phyloP scores from a whole-genome alignment of 2,113 vertebrate genomes.

The Bubo bubo region DNA sequence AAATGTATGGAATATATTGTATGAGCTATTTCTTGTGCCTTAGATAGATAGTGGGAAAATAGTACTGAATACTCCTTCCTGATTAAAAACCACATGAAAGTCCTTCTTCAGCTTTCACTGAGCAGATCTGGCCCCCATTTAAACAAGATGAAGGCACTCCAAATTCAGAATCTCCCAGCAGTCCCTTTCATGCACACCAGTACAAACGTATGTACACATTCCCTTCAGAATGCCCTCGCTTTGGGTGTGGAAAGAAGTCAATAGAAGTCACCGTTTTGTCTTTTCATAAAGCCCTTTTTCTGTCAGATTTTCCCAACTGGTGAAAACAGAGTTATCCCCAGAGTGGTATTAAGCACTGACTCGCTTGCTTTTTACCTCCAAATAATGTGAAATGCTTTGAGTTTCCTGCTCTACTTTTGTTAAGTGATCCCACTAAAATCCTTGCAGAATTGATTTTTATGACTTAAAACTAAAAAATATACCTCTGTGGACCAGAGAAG shows the following conservation, averaged over 20 bases:
- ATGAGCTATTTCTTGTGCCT: neutral
- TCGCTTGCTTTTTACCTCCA: neutral
- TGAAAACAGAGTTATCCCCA: neutral
- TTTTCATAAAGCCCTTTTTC: neutral
- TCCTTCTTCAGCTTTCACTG: neutral
- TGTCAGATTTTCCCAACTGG: neutral
- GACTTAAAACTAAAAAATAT: neutral
- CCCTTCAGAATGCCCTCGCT: neutral
- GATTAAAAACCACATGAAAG: neutral
- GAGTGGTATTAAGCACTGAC: neutral
- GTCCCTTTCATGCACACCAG: neutral
- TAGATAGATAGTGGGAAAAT: neutral
- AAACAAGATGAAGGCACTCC: neutral
- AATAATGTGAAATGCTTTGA: neutral
- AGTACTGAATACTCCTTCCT: neutral
- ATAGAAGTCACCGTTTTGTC: neutral
- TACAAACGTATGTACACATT: accelerated
- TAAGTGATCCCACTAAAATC: neutral
- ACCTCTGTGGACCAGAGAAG: neutral
- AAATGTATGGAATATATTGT: neutral
- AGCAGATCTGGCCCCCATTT: neutral
- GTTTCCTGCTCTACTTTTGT: neutral
- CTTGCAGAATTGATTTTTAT: neutral
- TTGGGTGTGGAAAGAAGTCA: neutral
- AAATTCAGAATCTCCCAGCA: neutral